Evolutionary conservation across 2,797 vertebrate genomes (phyloP).

Genomic region (Acanthurus leucopareius): DNA sequence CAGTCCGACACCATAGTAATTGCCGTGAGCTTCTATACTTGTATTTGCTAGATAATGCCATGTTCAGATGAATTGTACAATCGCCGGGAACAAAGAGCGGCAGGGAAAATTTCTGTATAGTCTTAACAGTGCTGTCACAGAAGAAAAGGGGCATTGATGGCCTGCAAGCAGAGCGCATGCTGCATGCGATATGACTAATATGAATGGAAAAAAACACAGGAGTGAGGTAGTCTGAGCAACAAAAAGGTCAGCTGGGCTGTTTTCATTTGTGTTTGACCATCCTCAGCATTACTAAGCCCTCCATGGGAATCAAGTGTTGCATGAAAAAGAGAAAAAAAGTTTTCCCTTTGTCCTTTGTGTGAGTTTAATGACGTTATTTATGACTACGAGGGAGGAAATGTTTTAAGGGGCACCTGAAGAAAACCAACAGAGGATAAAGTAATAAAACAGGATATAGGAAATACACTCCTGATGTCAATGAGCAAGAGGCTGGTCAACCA

Average conservation of each 20-base stretch:
- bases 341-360: constrained; percentile 86
- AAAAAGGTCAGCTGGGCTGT: constrained; percentile 61
- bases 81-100: constrained; percentile 38
- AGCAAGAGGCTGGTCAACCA: constrained; percentile 88
- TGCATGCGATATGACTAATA: constrained; percentile 42
- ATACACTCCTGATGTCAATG: constrained; percentile 74
- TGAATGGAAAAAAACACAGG: constrained; percentile 23
- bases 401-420: constrained; percentile 89
- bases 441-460: constrained; percentile 77
- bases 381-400: constrained; percentile 79
- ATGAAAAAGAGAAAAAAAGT: constrained; percentile 59
- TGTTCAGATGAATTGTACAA: constrained; percentile 55
- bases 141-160: constrained; percentile 39
- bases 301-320: constrained; percentile 78
- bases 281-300: constrained; percentile 50
- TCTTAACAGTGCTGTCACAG: constrained; percentile 32
- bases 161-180: constrained; percentile 21
- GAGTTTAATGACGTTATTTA: constrained; percentile 89
- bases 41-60: constrained; percentile 68
- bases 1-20: constrained; percentile 64
- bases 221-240: constrained; percentile 12
- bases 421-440: constrained; percentile 87
- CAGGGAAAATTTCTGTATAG: constrained; percentile 42
- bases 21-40: constrained; percentile 46
- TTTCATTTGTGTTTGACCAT: constrained; percentile 55